These are phyloP conservation scores for Aphelinus certus DNA, from an alignment of 1,140 invertebrate genomes.

Conservation along the genomic window DNA sequence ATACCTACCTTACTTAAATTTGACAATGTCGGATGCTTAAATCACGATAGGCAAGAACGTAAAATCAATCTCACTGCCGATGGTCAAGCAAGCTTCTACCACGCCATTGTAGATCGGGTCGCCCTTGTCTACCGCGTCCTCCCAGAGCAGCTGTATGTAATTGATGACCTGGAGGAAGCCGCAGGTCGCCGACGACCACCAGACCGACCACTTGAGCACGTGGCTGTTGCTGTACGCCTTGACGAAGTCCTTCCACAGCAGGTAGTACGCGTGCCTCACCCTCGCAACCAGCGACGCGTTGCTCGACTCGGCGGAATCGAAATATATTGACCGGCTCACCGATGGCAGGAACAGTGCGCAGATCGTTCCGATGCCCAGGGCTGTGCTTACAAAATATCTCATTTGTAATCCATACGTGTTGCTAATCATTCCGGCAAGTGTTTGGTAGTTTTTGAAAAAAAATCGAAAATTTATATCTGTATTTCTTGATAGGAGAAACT, in stretches of 20 bases:
- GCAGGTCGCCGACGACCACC: conserved; percentile 83
- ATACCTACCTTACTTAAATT: neutral
- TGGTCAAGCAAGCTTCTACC: conserved; percentile 79
- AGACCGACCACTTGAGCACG: conserved; percentile 86
- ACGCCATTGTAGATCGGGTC: conserved; percentile 76
- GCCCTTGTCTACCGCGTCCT: conserved; percentile 51
- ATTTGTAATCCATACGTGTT: no score
- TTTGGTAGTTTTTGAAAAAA: no score
- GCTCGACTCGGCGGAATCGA: conserved; percentile 66
- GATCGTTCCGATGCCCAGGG: conserved; percentile 75
- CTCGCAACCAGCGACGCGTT: conserved; percentile 42
- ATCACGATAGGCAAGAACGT: neutral
- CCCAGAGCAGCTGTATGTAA: conserved; percentile 88
- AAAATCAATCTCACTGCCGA: conserved; percentile 68
- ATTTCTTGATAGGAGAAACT: no score
- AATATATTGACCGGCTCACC: conserved; percentile 82
- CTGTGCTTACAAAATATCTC: conserved; percentile 58
- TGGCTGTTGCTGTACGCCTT: conserved; percentile 76
- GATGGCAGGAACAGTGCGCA: conserved; percentile 82
- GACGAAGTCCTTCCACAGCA: conserved; percentile 77
- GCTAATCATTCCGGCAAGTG: no score
- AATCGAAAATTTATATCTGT: no score
- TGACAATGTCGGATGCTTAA: conserved; percentile 22
- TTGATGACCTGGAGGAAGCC: conserved; percentile 82
- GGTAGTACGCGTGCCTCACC: conserved; percentile 51